Evolutionary conservation across 2,113 vertebrate species (phyloP), one percentile per base, ranked within the genome.

Genomic region (Hippocampus abdominalis): DNA sequence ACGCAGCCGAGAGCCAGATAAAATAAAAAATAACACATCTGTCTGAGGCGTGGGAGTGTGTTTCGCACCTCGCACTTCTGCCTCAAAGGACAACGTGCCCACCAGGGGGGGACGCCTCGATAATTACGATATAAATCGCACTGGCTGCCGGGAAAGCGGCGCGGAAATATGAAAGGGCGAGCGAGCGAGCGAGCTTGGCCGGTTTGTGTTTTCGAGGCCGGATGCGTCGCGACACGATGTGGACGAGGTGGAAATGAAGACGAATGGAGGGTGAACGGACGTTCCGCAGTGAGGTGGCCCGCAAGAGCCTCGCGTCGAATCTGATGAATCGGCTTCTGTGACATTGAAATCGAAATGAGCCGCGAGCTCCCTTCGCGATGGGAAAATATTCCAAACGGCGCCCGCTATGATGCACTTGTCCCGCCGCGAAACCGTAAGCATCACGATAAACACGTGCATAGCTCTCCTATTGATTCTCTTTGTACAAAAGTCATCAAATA

Each of bases 241-340:
- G 80, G 76, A 79, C 36, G 67, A 44, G 71, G 73, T 11, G 67
- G 53, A 77, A 79, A 80, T 71, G 66, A 78, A 84, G 84, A 86
- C 73, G 70, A 89, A 81, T 79, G 75, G 80, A 68, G 79, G 83
- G 84, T 78, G 79, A 81, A 82, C 75, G 59, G 67, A 36, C n/a
- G 68, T 81, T 13, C 82, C 66, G 44, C 68, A 4, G 61, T 70
- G 72, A 78, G 73, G 72, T 81, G 83, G 78, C 71, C 16, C 56
- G 29, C 0, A 36, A 64, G 27, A 66, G 72, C 69, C 40, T 76
- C 49, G 39, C 71, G 76, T 74, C 64, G 61, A 40, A 66, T 70
- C 64, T 70, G 72, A 81, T 80, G 77, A 81, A 57, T 64, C 57
- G 18, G 29, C 57, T 36, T 29, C 25, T 60, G 16, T 36, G 27